These are phyloP conservation scores for Ophion ventricosus DNA, from an alignment of 2,888 invertebrate species.

Conservation along the genomic window DNA sequence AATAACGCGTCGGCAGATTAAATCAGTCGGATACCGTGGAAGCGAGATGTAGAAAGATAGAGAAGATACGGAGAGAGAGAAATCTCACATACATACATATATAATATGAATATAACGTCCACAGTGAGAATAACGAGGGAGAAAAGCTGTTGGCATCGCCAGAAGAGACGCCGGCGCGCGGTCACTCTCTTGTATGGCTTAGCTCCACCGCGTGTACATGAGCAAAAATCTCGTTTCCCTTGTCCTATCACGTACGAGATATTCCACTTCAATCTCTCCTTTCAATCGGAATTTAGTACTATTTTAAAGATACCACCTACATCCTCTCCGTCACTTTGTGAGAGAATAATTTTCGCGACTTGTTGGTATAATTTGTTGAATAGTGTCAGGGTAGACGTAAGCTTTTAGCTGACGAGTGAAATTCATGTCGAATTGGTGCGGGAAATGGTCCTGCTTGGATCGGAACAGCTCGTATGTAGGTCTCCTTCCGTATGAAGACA, in stretches of 20 bases:
- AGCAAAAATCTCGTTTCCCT: constrained; percentile 41
- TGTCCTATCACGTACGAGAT: constrained; percentile 22
- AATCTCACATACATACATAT: constrained; percentile 48
- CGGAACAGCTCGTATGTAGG: too few species aligned
- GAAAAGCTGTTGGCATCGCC: constrained; percentile 57
- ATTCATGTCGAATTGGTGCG: neutral
- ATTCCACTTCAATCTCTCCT: constrained; percentile 7
- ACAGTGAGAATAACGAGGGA: constrained; percentile 59
- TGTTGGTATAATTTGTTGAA: neutral
- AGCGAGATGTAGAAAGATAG: constrained; percentile 46
- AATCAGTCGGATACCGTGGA: constrained; percentile 66
- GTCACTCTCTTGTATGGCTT: constrained; percentile 12
- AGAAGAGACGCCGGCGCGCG: constrained; percentile 48
- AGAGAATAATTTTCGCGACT: neutral
- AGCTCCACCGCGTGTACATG: constrained; percentile 15
- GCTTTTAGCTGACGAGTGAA: neutral
- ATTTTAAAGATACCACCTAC: neutral
- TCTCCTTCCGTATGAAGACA: neutral
- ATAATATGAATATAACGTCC: constrained; percentile 48
- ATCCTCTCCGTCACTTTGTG: neutral
- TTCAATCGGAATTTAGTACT: neutral
- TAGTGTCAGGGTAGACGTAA: neutral
- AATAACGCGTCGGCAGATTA: constrained; percentile 70
- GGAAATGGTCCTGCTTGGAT: neutral
- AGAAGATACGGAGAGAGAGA: constrained; percentile 35